Percentiles rank a stretch among this genome's conserved stretches.
These are phyloP conservation scores for Leptocoma aspasia DNA, from an alignment of 2,113 vertebrate genomes.

Conservation along the genomic window DNA sequence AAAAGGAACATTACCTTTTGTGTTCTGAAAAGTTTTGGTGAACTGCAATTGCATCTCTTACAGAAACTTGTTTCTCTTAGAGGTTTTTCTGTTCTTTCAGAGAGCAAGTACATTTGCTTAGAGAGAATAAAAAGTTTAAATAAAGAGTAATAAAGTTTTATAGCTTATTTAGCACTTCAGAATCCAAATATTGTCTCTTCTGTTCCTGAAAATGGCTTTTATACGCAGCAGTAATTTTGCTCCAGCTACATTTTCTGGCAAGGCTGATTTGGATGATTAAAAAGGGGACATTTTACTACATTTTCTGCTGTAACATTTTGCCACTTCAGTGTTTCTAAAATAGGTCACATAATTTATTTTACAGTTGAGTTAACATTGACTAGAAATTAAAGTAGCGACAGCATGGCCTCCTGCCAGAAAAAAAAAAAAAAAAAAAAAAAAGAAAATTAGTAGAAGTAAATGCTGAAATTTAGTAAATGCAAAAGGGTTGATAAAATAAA, in stretches of 20 bases:
- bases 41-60: not conserved
- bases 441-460: not conserved
- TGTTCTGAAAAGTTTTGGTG: not conserved
- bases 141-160: not conserved
- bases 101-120: not conserved
- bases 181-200: not conserved
- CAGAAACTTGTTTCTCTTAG: not conserved
- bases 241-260: not conserved
- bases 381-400: constrained; percentile 8
- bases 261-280: not conserved
- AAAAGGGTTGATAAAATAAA: not conserved
- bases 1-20: not conserved
- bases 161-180: not conserved
- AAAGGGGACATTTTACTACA: not conserved
- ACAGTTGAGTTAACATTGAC: constrained; percentile 25
- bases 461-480: not conserved
- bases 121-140: not conserved
- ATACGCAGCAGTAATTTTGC: not conserved
- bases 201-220: not conserved
- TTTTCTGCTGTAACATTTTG: not conserved
- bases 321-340: constrained; percentile 44
- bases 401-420: not conserved
- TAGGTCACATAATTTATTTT: constrained; percentile 35
- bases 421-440: too few relatives aligned
- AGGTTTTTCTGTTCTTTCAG: not conserved